phyloP scores from a whole-genome alignment of 2,113 vertebrate genomes.

The Mionectes macconnelli region DNA sequence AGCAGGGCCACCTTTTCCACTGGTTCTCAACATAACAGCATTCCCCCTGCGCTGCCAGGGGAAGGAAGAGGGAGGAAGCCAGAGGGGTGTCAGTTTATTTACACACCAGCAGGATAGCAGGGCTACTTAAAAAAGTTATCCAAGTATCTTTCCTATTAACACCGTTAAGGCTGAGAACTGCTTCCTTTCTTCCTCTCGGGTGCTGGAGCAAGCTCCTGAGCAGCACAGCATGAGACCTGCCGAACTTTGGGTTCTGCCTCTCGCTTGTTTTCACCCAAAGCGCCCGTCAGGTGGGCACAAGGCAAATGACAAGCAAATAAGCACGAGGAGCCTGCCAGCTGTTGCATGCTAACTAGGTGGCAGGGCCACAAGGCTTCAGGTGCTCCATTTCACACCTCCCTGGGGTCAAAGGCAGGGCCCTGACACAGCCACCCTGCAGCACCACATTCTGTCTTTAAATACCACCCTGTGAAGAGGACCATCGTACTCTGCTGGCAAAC shows the following conservation, averaged over 20 bases:
- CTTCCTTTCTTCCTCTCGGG: slow-evolving; percentile 16
- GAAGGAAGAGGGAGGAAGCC: not conserved
- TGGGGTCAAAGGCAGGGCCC: not conserved
- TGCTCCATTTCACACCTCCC: not conserved
- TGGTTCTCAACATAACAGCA: not conserved
- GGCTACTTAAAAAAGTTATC: not conserved
- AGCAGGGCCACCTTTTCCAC: not conserved
- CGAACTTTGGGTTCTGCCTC: not conserved
- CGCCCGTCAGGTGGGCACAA: not conserved
- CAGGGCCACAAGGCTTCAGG: not conserved
- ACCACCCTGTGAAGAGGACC: rapidly evolving
- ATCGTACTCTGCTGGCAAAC: rapidly evolving
- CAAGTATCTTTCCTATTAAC: not conserved
- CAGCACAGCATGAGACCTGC: not conserved
- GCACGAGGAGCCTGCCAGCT: not conserved
- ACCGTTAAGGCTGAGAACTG: not conserved
- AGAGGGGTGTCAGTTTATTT: slow-evolving; percentile 40
- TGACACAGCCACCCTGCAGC: not conserved
- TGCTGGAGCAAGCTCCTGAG: not conserved
- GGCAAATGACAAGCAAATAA: slow-evolving; percentile 2
- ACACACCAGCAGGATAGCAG: not conserved
- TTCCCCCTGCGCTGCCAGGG: not conserved
- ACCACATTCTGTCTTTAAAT: not conserved
- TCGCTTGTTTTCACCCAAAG: not conserved
- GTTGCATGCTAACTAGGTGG: not conserved